phyloP scores from a whole-genome alignment of 2,113 vertebrate species.

The Tenebrosternarchus preto region DNA sequence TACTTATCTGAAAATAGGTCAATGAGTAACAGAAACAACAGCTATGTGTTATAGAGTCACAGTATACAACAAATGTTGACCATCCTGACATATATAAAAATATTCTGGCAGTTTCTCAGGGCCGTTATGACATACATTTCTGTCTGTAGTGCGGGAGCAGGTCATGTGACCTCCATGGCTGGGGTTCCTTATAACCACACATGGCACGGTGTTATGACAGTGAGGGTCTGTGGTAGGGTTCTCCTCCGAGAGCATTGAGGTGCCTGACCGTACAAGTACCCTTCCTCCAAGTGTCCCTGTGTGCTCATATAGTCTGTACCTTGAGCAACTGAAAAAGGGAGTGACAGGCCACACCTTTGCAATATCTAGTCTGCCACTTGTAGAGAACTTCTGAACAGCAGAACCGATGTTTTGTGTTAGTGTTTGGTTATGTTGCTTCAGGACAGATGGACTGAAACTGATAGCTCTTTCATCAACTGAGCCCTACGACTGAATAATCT shows the following conservation, averaged over 20 bases:
- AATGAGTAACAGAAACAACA: slow-evolving; percentile 27
- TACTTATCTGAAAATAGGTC: slow-evolving; percentile 47
- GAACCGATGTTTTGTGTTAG: no score
- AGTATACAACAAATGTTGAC: neutral
- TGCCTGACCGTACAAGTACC: no score
- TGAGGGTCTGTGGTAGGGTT: no score
- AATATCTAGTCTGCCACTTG: neutral
- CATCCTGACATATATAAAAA: neutral
- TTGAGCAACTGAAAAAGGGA: neutral
- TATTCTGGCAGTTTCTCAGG: neutral
- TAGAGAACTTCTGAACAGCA: neutral
- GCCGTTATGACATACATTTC: neutral
- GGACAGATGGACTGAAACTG: no score
- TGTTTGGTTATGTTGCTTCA: no score
- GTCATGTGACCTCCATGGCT: no score
- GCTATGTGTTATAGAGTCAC: neutral
- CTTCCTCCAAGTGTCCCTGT: no score
- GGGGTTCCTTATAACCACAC: no score
- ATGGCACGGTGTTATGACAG: no score
- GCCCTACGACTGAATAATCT: slow-evolving; percentile 18
- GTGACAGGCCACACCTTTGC: neutral
- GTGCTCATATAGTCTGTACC: no score
- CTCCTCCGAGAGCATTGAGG: no score
- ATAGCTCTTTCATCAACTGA: neutral
- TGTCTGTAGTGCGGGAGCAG: neutral